Conservation (phyloP, 2,797 vertebrate genomes). For the Brachymystax lenok region DNA sequence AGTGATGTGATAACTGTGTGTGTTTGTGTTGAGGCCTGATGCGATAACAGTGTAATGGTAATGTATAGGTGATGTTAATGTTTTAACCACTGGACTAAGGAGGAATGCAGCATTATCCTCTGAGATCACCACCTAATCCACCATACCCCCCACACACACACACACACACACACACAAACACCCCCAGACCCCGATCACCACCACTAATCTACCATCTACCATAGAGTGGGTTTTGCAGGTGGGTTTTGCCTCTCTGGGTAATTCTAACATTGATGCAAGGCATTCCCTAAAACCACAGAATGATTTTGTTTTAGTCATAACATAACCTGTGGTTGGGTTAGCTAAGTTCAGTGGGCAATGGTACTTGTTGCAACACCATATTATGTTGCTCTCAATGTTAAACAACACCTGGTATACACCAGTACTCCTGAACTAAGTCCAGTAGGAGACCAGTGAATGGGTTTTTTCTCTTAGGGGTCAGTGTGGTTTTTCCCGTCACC, state of each 20-base stretch:
- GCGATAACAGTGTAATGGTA: not conserved
- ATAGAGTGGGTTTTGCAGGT: too few relatives aligned
- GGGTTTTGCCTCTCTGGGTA: not conserved
- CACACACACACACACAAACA: not conserved
- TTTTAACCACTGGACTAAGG: not conserved
- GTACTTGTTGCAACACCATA: not conserved
- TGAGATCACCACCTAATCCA: conserved; percentile 9
- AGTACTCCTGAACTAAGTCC: not conserved
- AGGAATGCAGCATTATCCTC: not conserved
- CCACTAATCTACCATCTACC: not conserved
- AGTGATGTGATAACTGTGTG: not conserved
- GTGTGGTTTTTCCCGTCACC: not conserved
- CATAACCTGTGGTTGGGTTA: not conserved
- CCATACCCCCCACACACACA: not conserved
- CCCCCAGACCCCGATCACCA: not conserved
- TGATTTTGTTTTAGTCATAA: not conserved
- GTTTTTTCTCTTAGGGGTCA: not conserved
- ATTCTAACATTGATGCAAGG: not conserved
- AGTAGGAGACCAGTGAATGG: not conserved
- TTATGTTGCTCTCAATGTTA: not conserved
- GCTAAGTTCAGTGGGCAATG: not conserved
- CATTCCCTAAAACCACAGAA: not conserved
- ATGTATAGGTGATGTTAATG: not conserved
- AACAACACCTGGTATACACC: not conserved
- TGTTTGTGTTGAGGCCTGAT: not conserved